A percentile compares a stretch with the other conserved stretches of the same genome.
Conservation (phyloP, 1,140 invertebrate species). For the Cherax quadricarinatus region DNA sequence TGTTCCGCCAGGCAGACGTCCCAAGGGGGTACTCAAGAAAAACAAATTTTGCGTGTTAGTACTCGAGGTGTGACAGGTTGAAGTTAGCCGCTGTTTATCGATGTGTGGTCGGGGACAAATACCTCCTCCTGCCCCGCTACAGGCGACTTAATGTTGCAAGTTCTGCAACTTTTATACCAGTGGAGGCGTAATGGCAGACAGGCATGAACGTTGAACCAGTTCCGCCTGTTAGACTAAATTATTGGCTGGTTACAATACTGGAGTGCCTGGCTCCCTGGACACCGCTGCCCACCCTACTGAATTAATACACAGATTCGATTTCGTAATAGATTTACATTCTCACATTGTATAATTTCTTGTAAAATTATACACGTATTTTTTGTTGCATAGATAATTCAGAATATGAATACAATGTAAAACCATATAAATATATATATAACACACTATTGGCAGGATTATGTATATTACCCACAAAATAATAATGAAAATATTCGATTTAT, state of each 20-base stretch:
- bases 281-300: background rate
- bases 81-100: background rate
- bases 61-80: background rate
- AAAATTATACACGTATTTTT: background rate
- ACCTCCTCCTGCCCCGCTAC: background rate
- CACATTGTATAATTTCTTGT: background rate
- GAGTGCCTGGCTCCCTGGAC: too few species aligned
- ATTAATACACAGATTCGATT: conserved; percentile 18
- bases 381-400: background rate
- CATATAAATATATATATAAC: background rate
- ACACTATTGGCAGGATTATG: background rate
- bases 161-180: conserved; percentile 9
- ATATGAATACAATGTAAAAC: background rate
- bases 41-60: too few species aligned
- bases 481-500: too few species aligned
- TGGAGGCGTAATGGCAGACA: background rate
- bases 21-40: too few species aligned
- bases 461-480: background rate
- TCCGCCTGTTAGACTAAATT: conserved; percentile 13
- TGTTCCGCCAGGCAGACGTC: too few species aligned
- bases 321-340: background rate
- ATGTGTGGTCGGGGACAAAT: background rate
- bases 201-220: background rate
- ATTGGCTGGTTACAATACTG: background rate
- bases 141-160: conserved; percentile 1